These are phyloP conservation scores for Melinaea marsaeus DNA, from an alignment of 2,888 invertebrate genomes.

Conservation along the genomic window DNA sequence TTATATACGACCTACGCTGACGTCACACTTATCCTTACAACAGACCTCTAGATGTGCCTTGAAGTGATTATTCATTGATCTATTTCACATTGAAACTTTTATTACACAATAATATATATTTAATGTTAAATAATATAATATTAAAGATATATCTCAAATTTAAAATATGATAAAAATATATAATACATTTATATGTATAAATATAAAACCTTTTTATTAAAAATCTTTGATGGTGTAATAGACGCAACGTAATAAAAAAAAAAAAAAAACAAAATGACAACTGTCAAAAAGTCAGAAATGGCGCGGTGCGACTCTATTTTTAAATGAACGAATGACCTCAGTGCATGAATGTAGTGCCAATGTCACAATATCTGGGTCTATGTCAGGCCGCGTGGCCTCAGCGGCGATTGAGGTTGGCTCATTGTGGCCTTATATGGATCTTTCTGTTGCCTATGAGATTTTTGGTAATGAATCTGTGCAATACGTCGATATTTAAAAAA, in stretches of 20 bases:
- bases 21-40: constrained; percentile 21
- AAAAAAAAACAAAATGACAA: constrained; percentile 31
- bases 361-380: constrained; percentile 74
- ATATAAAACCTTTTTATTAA: background rate
- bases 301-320: constrained; percentile 60
- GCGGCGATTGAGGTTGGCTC: constrained; percentile 37
- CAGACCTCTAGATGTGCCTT: constrained; percentile 31
- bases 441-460: constrained; percentile 35
- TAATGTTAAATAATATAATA: background rate
- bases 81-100: constrained; percentile 20
- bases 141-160: background rate
- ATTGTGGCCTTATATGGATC: constrained; percentile 43
- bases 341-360: constrained; percentile 77
- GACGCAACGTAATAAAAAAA: too few relatives aligned
- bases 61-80: constrained; percentile 27
- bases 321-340: constrained; percentile 71
- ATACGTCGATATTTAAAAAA: too few relatives aligned
- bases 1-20: constrained; percentile 10
- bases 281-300: constrained; percentile 50
- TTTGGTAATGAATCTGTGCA: constrained; percentile 26
- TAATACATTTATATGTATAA: constrained; percentile 1
- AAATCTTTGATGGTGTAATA: background rate
- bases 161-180: background rate
- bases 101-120: background rate
- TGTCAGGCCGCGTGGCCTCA: constrained; percentile 69